These are phyloP conservation scores for Gymnocheta viridis DNA, from an alignment of 2,888 invertebrate species.

Conservation along the genomic window DNA sequence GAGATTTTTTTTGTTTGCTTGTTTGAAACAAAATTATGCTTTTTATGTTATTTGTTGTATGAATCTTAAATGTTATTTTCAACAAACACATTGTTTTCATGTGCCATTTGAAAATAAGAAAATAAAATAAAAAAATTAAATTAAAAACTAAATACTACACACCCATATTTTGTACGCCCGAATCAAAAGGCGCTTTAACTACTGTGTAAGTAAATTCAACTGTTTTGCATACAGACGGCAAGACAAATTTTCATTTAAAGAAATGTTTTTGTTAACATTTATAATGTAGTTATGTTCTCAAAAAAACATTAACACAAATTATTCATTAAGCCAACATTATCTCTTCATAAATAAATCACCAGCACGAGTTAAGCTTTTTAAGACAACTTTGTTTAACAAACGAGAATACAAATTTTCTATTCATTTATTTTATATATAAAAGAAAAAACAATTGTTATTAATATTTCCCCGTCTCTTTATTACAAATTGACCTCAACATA, in stretches of 20 bases:
- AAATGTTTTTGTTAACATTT: not conserved
- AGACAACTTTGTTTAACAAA: slow-evolving; percentile 20
- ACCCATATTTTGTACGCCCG: slow-evolving; percentile 4
- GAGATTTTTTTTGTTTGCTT: not conserved
- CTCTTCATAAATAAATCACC: slow-evolving; percentile 64
- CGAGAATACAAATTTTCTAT: slow-evolving; percentile 4
- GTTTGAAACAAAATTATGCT: not conserved
- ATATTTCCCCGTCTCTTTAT: not conserved
- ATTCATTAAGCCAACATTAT: slow-evolving; percentile 66
- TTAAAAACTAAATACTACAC: slow-evolving; percentile 28
- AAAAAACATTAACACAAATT: slow-evolving; percentile 64
- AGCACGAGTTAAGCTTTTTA: slow-evolving; percentile 56
- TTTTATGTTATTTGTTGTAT: slow-evolving; percentile 7
- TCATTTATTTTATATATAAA: not conserved
- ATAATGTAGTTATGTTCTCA: not conserved
- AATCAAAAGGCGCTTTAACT: not conserved
- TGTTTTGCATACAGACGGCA: slow-evolving; percentile 16
- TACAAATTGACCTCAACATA: slow-evolving; percentile 57
- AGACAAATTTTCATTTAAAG: slow-evolving; percentile 21
- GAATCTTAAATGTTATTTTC: slow-evolving; percentile 21
- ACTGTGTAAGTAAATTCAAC: slow-evolving; percentile 7
- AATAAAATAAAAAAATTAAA: too few species aligned
- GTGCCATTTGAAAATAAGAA: slow-evolving; percentile 25
- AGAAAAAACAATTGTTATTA: not conserved
- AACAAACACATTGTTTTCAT: slow-evolving; percentile 8